A percentile compares a stretch with the other conserved stretches of the same genome.
Conservation (phyloP, 2,797 vertebrate species). For the Gobio occitaniae region DNA sequence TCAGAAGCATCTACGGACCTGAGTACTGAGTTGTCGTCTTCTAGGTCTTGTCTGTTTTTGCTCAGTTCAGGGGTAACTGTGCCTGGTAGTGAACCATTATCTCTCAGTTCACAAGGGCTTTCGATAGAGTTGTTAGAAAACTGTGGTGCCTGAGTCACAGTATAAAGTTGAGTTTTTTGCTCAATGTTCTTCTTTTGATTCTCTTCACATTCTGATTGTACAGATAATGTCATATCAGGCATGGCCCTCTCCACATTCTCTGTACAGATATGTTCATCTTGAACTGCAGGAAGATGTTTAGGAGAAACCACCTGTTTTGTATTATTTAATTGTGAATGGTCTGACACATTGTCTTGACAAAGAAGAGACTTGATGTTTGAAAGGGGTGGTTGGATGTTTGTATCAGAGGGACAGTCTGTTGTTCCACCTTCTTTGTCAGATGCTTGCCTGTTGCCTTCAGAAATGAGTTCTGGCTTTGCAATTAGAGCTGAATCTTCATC, state of each 20-base stretch:
- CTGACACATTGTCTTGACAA: constrained; percentile 65
- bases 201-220: constrained; percentile 70
- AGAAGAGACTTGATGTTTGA: constrained; percentile 63
- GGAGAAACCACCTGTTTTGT: constrained; percentile 60
- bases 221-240: constrained; percentile 71
- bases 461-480: constrained; percentile 58
- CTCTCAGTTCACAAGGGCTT: constrained; percentile 55
- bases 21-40: constrained; percentile 47
- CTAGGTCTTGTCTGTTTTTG: constrained; percentile 60
- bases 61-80: constrained; percentile 58
- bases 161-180: constrained; percentile 57
- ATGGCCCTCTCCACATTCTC: constrained; percentile 73
- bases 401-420: constrained; percentile 49
- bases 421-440: constrained; percentile 56
- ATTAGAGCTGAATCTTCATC: constrained; percentile 56
- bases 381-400: constrained; percentile 56
- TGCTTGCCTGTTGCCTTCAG: constrained; percentile 59
- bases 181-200: constrained; percentile 62
- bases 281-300: constrained; percentile 62
- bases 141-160: constrained; percentile 63
- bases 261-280: constrained; percentile 62
- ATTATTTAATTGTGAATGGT: constrained; percentile 66
- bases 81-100: constrained; percentile 54
- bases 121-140: constrained; percentile 58
- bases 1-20: constrained; percentile 58